Conservation (phyloP, 2,113 vertebrate species). For the Coturnix japonica region DNA sequence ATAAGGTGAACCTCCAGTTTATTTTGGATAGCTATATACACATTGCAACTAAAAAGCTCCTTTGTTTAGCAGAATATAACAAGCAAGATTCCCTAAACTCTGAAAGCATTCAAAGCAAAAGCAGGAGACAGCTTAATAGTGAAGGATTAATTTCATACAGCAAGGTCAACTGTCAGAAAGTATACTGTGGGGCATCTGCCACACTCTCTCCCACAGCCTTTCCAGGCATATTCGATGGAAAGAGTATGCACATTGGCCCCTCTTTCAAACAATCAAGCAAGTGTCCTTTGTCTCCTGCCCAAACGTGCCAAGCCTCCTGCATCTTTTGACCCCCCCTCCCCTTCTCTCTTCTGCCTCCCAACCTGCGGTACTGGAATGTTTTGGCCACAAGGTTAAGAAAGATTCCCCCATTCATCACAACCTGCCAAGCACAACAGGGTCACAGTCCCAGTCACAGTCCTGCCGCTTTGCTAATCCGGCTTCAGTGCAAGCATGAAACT, state of each 20-base stretch:
- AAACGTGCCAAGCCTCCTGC: background rate
- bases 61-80: background rate
- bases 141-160: background rate
- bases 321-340: background rate
- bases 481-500: conserved; percentile 60
- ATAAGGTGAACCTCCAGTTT: conserved; percentile 1
- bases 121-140: background rate
- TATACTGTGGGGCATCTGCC: background rate
- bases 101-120: background rate
- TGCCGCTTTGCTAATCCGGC: conserved; percentile 68
- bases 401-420: conserved; percentile 78
- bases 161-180: background rate
- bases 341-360: background rate
- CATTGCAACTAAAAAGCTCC: background rate
- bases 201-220: background rate
- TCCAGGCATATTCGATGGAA: background rate
- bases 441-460: conserved; percentile 59
- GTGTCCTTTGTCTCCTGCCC: background rate
- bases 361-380: conserved; percentile 75
- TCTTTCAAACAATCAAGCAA: conserved; percentile 22
- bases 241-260: background rate
- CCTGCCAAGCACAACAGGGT: conserved; percentile 76
- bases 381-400: conserved; percentile 77
- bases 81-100: background rate
- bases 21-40: background rate